These are phyloP conservation scores for Parapsyche elsis DNA, from an alignment of 1,140 invertebrate species.

Conservation along the genomic window DNA sequence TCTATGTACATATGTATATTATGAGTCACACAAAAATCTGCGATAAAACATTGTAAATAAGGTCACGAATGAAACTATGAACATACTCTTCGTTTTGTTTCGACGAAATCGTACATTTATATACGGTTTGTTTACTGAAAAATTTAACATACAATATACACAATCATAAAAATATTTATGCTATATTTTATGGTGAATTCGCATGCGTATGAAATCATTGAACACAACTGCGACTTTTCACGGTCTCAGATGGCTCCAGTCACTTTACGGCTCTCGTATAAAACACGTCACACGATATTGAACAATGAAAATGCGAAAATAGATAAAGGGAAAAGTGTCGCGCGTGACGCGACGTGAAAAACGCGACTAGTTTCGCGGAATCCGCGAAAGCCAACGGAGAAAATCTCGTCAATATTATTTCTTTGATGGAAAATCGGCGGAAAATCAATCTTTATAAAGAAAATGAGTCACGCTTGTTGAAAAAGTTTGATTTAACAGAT, in stretches of 20 bases:
- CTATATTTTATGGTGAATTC: conserved; percentile 6
- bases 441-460: background rate
- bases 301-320: background rate
- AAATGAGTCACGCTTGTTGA: background rate
- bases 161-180: conserved; percentile 2
- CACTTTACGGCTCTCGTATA: background rate
- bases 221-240: too few species aligned
- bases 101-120: background rate
- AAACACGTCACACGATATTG: background rate
- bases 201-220: background rate
- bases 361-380: background rate
- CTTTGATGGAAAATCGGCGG: background rate
- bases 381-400: background rate
- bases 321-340: background rate
- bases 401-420: background rate
- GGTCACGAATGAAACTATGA: too few species aligned
- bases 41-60: too few species aligned
- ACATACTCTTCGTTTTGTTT: background rate
- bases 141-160: background rate
- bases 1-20: background rate
- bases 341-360: too few species aligned
- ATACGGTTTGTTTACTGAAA: background rate
- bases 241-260: background rate
- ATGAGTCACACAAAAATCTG: too few species aligned
- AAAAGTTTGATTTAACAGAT: background rate